These are phyloP conservation scores for Solen grandis DNA, from an alignment of 1,140 invertebrate genomes.

Conservation along the genomic window DNA sequence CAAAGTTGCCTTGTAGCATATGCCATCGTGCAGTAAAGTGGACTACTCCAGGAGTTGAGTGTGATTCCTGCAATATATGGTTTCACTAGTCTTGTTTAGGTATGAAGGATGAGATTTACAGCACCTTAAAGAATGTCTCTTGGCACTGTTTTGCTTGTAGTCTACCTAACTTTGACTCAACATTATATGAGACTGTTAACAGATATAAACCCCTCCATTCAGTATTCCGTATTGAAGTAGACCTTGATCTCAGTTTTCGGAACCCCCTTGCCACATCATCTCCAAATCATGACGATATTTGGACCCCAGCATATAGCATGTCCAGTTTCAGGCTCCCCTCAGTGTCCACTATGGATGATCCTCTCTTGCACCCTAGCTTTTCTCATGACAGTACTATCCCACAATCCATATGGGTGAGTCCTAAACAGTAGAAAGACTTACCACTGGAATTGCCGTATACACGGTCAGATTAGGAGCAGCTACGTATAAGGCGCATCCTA, in stretches of 20 bases:
- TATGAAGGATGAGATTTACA: conserved; percentile 14
- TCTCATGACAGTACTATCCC: too few species aligned
- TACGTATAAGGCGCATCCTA: too few species aligned
- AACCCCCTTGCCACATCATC: conserved; percentile 34
- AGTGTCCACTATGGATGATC: too few species aligned
- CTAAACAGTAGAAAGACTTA: too few species aligned
- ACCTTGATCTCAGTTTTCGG: conserved; percentile 34
- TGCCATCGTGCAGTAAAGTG: conserved; percentile 10
- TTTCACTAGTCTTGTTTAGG: conserved; percentile 37
- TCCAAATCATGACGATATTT: neutral
- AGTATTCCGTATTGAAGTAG: neutral
- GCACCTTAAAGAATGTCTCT: neutral
- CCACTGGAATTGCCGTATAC: too few species aligned
- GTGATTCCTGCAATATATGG: conserved; percentile 36
- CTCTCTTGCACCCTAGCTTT: too few species aligned
- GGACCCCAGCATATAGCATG: too few species aligned
- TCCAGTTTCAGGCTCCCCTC: too few species aligned
- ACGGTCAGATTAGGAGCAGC: too few species aligned
- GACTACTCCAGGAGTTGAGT: conserved; percentile 26
- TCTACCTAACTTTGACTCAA: conserved; percentile 46
- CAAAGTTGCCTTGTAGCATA: conserved; percentile 16
- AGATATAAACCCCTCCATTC: neutral
- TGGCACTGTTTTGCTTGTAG: conserved; percentile 46
- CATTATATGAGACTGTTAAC: conserved; percentile 13
- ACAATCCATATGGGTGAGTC: too few species aligned